Evolutionary conservation across 2,797 vertebrate species (phyloP).

Genomic region (Pelobates cultripes): DNA sequence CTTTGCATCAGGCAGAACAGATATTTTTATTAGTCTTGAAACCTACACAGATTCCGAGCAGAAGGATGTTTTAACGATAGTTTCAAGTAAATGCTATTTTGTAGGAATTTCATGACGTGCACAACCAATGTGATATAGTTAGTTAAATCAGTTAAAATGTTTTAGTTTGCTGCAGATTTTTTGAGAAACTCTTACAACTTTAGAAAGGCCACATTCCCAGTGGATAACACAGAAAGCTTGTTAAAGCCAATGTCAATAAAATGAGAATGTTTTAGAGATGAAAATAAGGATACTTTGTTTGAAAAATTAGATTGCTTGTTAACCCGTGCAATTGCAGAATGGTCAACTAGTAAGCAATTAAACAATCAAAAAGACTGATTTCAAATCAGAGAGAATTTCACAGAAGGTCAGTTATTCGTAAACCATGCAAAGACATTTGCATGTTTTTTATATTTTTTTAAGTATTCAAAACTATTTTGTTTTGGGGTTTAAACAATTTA

Average conservation of each 20-base stretch:
- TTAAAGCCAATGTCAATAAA: slow-evolving; percentile 17
- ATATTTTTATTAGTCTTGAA: background rate
- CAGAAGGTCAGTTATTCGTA: no score
- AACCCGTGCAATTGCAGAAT: background rate
- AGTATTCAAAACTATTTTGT: no score
- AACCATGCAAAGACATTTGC: no score
- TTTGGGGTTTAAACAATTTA: no score
- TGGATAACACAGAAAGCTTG: slow-evolving; percentile 10
- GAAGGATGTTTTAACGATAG: background rate
- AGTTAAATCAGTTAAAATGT: background rate
- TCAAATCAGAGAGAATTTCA: no score
- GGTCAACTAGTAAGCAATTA: background rate
- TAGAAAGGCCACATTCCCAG: slow-evolving; percentile 12
- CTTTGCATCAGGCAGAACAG: background rate
- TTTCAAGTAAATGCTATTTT: background rate
- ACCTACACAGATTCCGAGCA: background rate
- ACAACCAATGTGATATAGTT: background rate
- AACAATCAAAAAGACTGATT: background rate
- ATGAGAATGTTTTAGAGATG: slow-evolving; percentile 14
- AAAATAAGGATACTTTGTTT: slow-evolving; percentile 19
- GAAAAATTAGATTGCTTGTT: slow-evolving; percentile 4
- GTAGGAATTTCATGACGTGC: background rate
- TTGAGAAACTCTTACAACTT: background rate
- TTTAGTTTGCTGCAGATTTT: background rate
- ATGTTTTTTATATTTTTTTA: no score